Percentiles rank a stretch among this genome's conserved stretches.
phyloP scores from a whole-genome alignment of 1,140 invertebrate species.

The Meloidogyne floridensis region DNA sequence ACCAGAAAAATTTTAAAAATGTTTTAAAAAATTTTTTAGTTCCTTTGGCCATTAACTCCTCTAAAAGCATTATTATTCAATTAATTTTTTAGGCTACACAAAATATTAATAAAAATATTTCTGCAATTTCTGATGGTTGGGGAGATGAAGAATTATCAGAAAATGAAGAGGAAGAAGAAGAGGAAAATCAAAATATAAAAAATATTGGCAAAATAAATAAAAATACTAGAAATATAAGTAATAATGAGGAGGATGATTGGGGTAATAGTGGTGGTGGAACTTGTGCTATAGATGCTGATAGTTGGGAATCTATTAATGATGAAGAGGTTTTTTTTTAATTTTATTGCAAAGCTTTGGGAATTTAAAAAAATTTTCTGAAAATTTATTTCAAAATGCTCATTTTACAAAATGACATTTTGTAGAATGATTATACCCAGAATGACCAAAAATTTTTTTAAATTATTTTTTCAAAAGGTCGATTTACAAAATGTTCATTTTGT shows the following conservation, averaged over 20 bases:
- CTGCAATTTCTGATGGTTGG: slow-evolving; percentile 21
- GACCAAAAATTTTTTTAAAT: neutral
- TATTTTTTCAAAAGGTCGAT: too few species aligned
- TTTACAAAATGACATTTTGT: too few species aligned
- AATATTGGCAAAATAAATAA: too few species aligned
- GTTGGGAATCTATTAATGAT: slow-evolving; percentile 11
- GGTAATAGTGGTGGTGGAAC: neutral
- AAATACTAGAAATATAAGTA: neutral
- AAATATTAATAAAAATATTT: neutral
- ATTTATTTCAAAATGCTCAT: too few species aligned
- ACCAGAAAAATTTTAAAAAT: too few species aligned
- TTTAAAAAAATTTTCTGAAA: too few species aligned
- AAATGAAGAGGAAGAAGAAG: neutral
- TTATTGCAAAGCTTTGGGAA: too few species aligned
- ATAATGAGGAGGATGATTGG: slow-evolving; percentile 8
- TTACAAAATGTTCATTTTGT: too few species aligned
- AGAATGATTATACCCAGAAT: too few species aligned
- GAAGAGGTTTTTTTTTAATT: neutral
- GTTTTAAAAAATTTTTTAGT: too few species aligned
- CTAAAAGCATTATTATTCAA: too few species aligned
- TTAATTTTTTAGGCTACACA: neutral
- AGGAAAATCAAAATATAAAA: neutral
- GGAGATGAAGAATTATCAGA: slow-evolving; percentile 8
- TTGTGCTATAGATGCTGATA: neutral
- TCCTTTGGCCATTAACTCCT: neutral